These are phyloP conservation scores for Cataglyphis albicans DNA, from an alignment of 2,888 invertebrate species.

Conservation along the genomic window DNA sequence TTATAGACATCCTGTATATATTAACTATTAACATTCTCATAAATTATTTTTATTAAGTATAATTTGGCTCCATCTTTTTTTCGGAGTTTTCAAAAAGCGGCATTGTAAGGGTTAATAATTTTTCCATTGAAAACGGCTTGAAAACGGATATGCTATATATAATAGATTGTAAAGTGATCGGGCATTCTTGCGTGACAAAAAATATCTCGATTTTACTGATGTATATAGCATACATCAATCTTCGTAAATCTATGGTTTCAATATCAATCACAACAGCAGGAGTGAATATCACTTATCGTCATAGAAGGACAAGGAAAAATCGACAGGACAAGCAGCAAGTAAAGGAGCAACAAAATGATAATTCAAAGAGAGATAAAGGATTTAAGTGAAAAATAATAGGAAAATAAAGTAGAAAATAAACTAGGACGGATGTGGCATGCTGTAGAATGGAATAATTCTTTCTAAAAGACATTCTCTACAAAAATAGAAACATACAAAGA, in stretches of 20 bases:
- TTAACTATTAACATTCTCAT: background rate
- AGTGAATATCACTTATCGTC: background rate
- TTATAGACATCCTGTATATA: background rate
- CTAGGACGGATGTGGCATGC: background rate
- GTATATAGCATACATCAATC: background rate
- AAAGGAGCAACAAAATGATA: constrained; percentile 6
- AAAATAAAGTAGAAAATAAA: constrained; percentile 27
- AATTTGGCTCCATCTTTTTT: constrained; percentile 7
- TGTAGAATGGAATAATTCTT: background rate
- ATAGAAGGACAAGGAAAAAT: constrained; percentile 10
- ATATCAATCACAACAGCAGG: background rate
- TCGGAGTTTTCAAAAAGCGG: background rate
- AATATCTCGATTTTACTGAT: constrained; percentile 10
- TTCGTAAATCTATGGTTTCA: background rate
- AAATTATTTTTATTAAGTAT: background rate
- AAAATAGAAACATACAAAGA: background rate
- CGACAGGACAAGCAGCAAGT: background rate
- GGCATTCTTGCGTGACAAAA: constrained; percentile 1
- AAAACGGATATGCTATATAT: background rate
- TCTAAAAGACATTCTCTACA: background rate
- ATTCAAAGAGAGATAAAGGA: constrained; percentile 27
- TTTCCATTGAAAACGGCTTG: background rate
- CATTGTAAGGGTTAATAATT: constrained; percentile 12
- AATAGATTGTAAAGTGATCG: background rate
- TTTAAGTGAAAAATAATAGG: background rate